phyloP scores from a whole-genome alignment of 2,888 invertebrate genomes.

The Drosophila peninsularis region DNA sequence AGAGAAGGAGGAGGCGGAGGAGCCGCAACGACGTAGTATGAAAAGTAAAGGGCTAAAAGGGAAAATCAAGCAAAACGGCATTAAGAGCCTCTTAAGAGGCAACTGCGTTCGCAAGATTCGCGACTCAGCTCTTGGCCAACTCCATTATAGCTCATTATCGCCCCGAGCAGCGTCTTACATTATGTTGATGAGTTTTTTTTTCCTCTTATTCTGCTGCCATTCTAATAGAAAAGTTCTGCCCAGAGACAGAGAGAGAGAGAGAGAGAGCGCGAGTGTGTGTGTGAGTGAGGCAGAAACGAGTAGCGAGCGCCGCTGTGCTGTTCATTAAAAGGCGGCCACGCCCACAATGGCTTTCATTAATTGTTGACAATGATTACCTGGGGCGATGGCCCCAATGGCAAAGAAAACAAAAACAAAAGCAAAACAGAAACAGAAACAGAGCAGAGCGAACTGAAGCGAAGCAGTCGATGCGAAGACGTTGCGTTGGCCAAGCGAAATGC shows the following conservation, averaged over 20 bases:
- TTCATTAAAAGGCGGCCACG: constrained; percentile 72
- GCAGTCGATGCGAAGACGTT: constrained; percentile 8
- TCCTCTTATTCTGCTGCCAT: constrained; percentile 53
- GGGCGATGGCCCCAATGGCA: constrained; percentile 53
- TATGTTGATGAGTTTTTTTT: constrained; percentile 82
- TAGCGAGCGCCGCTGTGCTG: constrained; percentile 31
- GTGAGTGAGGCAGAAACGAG: background rate
- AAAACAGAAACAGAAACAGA: constrained; percentile 8
- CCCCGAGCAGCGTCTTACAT: constrained; percentile 84
- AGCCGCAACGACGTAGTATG: constrained; percentile 11
- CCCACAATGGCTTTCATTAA: constrained; percentile 76
- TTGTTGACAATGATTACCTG: constrained; percentile 80
- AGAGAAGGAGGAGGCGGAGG: background rate
- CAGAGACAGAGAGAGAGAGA: constrained; percentile 5
- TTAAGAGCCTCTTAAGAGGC: constrained; percentile 69
- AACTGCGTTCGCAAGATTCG: constrained; percentile 39
- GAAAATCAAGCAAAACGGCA: constrained; percentile 36
- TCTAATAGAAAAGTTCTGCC: constrained; percentile 72
- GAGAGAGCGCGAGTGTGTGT: background rate
- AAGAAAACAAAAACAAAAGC: constrained; percentile 10
- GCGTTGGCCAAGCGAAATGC: constrained; percentile 59
- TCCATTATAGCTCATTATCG: constrained; percentile 85
- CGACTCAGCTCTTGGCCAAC: constrained; percentile 57
- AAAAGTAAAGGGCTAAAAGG: constrained; percentile 39
- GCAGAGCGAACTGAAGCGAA: constrained; percentile 29